phyloP scores from a whole-genome alignment of 1,140 invertebrate species.

The Protaetia brevitarsis region DNA sequence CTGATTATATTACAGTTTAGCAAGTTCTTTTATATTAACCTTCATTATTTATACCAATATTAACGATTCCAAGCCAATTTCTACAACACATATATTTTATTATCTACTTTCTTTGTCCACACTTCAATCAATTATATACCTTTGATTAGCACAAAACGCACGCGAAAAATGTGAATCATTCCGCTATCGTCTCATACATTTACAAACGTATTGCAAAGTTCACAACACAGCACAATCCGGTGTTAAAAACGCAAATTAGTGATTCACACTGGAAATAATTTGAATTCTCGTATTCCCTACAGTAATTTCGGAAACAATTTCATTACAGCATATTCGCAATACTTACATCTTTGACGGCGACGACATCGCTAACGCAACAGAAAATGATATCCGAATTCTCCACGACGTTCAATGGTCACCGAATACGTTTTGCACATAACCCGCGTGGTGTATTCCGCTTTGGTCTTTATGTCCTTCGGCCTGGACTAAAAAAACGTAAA shows the following conservation, averaged over 20 bases:
- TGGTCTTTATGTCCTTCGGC: constrained; percentile 41
- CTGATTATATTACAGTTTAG: no score
- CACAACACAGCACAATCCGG: neutral
- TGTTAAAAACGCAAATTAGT: neutral
- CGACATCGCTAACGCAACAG: constrained; percentile 89
- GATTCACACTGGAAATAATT: neutral
- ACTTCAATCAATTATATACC: no score
- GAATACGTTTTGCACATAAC: constrained; percentile 39
- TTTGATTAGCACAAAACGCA: no score
- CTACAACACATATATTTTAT: no score
- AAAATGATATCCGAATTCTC: constrained; percentile 90
- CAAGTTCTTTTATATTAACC: no score
- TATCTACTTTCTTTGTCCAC: no score
- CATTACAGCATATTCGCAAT: neutral
- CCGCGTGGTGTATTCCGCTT: constrained; percentile 38
- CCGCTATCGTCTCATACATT: no score
- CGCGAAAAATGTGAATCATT: no score
- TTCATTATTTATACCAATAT: no score
- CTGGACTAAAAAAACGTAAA: constrained; percentile 38
- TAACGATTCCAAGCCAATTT: no score
- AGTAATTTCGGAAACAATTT: neutral
- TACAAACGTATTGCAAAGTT: no score
- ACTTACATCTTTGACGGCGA: constrained; percentile 88
- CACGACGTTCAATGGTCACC: constrained; percentile 91
- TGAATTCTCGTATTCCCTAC: no score